phyloP scores from a whole-genome alignment of 2,888 invertebrate genomes.

The Acholoe squamosa region DNA sequence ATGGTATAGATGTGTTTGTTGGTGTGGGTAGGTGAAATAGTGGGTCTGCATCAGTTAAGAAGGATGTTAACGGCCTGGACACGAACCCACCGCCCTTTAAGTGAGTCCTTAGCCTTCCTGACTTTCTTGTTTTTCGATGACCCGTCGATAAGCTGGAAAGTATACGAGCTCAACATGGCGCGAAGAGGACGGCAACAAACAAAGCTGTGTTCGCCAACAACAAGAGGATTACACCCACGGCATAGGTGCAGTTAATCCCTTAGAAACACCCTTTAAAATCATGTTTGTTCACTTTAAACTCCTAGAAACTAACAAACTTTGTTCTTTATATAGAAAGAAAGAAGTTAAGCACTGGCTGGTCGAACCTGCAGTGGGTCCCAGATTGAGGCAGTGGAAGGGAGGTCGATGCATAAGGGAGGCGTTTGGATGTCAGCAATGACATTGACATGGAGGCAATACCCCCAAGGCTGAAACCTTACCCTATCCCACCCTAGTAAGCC shows the following conservation, averaged over 20 bases:
- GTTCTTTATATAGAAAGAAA: neutral
- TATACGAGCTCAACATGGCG: neutral
- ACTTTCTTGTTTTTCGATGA: slow-evolving; percentile 51
- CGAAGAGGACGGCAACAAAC: neutral
- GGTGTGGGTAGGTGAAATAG: neutral
- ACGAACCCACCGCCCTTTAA: neutral
- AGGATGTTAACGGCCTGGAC: neutral
- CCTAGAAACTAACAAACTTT: slow-evolving; percentile 28
- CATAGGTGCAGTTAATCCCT: neutral
- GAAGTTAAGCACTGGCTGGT: neutral
- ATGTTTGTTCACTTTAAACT: neutral
- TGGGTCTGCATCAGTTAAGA: neutral
- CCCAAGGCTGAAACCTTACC: slow-evolving; percentile 42
- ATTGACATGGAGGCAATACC: neutral
- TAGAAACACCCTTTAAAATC: neutral
- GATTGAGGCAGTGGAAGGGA: neutral
- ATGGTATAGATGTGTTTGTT: neutral
- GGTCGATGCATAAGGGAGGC: neutral
- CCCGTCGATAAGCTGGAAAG: slow-evolving; percentile 36
- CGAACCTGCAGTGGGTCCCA: neutral
- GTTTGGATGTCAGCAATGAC: slow-evolving; percentile 15
- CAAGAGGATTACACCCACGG: slow-evolving; percentile 31
- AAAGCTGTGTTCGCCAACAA: neutral
- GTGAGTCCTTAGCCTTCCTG: neutral
- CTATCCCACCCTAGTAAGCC: neutral